Evolutionary conservation across 2,797 vertebrate genomes (phyloP), one percentile per base, ranked within the genome.

Genomic region (Apogon hyalosoma): DNA sequence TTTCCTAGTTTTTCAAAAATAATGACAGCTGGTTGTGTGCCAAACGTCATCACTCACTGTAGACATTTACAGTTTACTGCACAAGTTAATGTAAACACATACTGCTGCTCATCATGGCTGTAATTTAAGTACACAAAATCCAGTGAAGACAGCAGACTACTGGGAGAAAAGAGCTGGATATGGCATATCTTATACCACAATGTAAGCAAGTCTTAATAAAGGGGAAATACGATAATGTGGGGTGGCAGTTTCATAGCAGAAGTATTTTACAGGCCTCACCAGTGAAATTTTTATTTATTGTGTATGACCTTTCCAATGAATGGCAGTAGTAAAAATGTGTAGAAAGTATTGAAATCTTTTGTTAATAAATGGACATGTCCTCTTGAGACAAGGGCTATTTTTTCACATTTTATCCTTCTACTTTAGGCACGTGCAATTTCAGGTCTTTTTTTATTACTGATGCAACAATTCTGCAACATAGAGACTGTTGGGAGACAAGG

Each of bases 401-500:
- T 47, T 47, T 15, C 0, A 69, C 12, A 40, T 48, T 69, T 65
- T 21, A 46, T 63, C 33, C 55, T 71, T 66, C 33, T 12, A 21
- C 15, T 74, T 80, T 81, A 63, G 61, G 77, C 61, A 61, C 9
- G 21, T 66, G 66, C 49, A 28, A 63, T 73, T 69, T 58, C 64
- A 63, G 78, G 58, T 62, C 62, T 79, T 33, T 41, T 41, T 86
- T 28, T 59, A 79, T 68, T 75, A 79, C 73, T 78, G 80, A 83
- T 86, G 83, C 81, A 84, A 86, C 61, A 53, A 83, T 87, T 75
- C 69, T 73, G 84, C 79, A 88, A 83, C 66, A 49, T 41, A 80
- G 64, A 65, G 21, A 65, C 62, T 52, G 52, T 53, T 52, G 40
- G 49, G 78, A 86, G 72, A 77, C 55, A 28, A 68, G 66, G 77